These are phyloP conservation scores for Pelobates cultripes DNA, from an alignment of 2,797 vertebrate species.

Conservation along the genomic window DNA sequence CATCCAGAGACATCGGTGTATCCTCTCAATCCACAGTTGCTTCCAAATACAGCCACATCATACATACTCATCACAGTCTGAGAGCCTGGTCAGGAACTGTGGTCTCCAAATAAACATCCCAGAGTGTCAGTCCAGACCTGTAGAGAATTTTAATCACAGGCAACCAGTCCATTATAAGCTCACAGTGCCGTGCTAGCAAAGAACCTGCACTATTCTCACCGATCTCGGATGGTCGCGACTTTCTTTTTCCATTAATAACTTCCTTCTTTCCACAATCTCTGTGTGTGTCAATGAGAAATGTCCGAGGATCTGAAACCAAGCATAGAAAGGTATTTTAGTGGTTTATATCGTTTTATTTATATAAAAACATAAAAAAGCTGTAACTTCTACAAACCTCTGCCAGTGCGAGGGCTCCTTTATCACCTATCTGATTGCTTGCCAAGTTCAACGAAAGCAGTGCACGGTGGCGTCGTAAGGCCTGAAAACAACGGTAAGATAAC, in stretches of 20 bases:
- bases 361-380: not conserved
- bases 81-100: too few relatives aligned
- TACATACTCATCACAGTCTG: too few relatives aligned
- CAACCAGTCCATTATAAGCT: too few relatives aligned
- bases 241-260: constrained; percentile 69
- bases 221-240: constrained; percentile 52
- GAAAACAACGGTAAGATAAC: not conserved
- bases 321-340: not conserved
- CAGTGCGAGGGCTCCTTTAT: constrained; percentile 77
- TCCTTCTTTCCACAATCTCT: constrained; percentile 82
- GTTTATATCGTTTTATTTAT: too few relatives aligned
- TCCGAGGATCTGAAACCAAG: constrained; percentile 71
- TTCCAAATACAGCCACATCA: too few relatives aligned
- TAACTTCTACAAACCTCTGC: constrained; percentile 69
- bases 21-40: too few relatives aligned
- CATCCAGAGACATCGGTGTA: too few relatives aligned
- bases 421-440: constrained; percentile 79
- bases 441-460: constrained; percentile 81
- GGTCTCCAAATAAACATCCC: too few relatives aligned
- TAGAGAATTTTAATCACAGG: too few relatives aligned
- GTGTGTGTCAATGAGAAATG: constrained; percentile 80
- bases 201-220: constrained; percentile 54
- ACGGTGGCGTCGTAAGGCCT: constrained; percentile 87
- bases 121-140: too few relatives aligned
- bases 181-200: not conserved